phyloP scores from a whole-genome alignment of 2,888 invertebrate species.

The Pyrgus malvae region DNA sequence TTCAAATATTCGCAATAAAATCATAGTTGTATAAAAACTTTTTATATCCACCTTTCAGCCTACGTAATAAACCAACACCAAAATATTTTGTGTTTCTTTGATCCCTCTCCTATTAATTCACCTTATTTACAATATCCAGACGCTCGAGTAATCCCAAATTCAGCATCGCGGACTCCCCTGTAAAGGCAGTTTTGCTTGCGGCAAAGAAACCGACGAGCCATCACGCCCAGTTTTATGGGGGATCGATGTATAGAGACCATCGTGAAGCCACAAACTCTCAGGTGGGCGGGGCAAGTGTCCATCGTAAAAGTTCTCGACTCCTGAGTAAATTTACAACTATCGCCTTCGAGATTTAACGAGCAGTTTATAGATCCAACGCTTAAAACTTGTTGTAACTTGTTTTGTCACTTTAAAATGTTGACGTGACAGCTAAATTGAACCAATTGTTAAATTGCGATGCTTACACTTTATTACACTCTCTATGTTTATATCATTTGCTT shows the following conservation, averaged over 20 bases:
- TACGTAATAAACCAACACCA: too few species aligned
- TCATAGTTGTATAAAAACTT: too few species aligned
- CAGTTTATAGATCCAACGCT: slow-evolving; percentile 76
- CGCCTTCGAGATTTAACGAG: slow-evolving; percentile 75
- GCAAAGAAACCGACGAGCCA: slow-evolving; percentile 42
- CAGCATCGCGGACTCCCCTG: too few species aligned
- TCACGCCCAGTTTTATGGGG: slow-evolving; percentile 58
- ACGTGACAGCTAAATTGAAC: slow-evolving; percentile 47
- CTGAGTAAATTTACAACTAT: slow-evolving; percentile 76
- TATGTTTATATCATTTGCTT: too few species aligned
- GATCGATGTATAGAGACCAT: slow-evolving; percentile 54
- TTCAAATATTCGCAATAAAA: too few species aligned
- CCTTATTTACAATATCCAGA: too few species aligned
- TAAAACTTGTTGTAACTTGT: slow-evolving; percentile 71
- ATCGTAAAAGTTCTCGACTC: slow-evolving; percentile 71
- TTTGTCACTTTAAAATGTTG: slow-evolving; percentile 65
- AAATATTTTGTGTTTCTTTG: too few species aligned
- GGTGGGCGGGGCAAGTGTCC: slow-evolving; percentile 69
- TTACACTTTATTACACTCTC: too few species aligned
- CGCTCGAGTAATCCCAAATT: too few species aligned
- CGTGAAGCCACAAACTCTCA: slow-evolving; percentile 66
- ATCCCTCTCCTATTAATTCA: too few species aligned
- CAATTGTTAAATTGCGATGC: slow-evolving; percentile 46
- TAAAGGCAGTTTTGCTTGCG: slow-evolving; percentile 29
- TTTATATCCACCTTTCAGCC: too few species aligned